Percentiles rank a stretch among this genome's conserved stretches.
These are phyloP conservation scores for Copsychus sechellarum DNA, from an alignment of 2,113 vertebrate genomes.

Conservation along the genomic window DNA sequence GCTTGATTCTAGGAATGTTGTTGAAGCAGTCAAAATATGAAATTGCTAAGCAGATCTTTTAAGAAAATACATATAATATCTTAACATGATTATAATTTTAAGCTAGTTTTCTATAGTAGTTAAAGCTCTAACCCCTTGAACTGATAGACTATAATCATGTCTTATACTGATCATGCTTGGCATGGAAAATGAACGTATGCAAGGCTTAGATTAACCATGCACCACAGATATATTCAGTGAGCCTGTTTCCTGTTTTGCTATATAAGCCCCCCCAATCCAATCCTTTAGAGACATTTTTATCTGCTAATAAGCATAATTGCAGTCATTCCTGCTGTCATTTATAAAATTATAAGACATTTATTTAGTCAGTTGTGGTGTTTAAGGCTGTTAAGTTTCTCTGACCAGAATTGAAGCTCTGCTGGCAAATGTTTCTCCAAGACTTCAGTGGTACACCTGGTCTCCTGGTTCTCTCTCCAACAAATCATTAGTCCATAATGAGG, in stretches of 20 bases:
- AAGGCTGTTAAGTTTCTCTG: conserved; percentile 26
- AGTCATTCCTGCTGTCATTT: conserved; percentile 54
- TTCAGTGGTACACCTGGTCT: neutral
- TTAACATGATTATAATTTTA: conserved; percentile 46
- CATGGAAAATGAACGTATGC: conserved; percentile 27
- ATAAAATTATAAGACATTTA: conserved; percentile 37
- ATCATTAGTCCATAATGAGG: neutral
- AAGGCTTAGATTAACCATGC: conserved; percentile 34
- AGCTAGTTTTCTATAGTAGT: conserved; percentile 31
- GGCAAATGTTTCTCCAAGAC: neutral
- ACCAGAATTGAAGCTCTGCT: neutral
- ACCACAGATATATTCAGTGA: conserved; percentile 32
- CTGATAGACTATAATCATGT: conserved; percentile 21
- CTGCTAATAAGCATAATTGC: conserved; percentile 54
- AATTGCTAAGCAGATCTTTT: conserved; percentile 5
- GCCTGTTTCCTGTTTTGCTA: conserved; percentile 50
- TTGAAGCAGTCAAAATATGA: neutral
- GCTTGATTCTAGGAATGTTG: neutral
- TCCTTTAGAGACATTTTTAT: conserved; percentile 51
- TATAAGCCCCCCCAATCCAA: conserved; percentile 1
- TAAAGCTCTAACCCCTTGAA: conserved; percentile 25
- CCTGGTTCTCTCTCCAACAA: neutral
- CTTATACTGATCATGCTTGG: conserved; percentile 30
- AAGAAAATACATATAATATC: neutral
- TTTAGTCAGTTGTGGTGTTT: conserved; percentile 32